phyloP scores from a whole-genome alignment of 2,797 vertebrate species.

The Rhynchotus rufescens region DNA sequence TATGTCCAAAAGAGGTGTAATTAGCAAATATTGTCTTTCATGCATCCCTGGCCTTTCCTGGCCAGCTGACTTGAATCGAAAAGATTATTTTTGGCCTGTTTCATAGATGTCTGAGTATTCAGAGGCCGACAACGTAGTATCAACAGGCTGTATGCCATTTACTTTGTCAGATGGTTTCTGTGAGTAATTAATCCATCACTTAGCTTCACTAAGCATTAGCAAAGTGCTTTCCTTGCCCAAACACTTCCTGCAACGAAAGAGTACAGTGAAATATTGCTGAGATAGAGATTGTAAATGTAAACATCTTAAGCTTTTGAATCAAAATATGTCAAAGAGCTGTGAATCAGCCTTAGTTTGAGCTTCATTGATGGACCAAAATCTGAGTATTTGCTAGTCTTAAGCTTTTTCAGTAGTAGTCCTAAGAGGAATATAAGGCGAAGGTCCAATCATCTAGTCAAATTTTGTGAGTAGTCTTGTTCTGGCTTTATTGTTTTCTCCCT shows the following conservation, averaged over 20 bases:
- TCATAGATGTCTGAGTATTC: conserved; percentile 18
- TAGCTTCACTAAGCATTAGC: conserved; percentile 7
- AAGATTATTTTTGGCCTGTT: conserved; percentile 24
- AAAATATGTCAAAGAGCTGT: neutral
- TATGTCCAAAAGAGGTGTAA: conserved; percentile 21
- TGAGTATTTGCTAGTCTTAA: neutral
- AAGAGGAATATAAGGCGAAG: neutral
- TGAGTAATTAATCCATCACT: conserved; percentile 40
- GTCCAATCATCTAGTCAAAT: neutral
- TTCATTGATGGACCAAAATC: neutral
- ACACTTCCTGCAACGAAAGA: neutral
- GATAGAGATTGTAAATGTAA: neutral
- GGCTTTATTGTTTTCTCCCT: conserved; percentile 12
- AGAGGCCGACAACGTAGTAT: neutral
- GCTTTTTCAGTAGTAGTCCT: neutral
- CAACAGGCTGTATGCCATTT: conserved; percentile 45
- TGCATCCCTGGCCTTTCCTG: neutral
- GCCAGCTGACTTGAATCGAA: neutral
- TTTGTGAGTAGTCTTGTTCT: neutral
- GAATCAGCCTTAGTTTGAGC: neutral
- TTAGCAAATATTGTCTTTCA: neutral
- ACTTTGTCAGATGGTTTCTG: conserved; percentile 7
- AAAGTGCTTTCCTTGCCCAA: neutral
- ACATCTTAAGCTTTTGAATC: neutral
- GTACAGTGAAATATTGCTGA: neutral